Evolutionary conservation across 2,888 invertebrate genomes (phyloP).

Genomic region (Seladonia tumulorum): DNA sequence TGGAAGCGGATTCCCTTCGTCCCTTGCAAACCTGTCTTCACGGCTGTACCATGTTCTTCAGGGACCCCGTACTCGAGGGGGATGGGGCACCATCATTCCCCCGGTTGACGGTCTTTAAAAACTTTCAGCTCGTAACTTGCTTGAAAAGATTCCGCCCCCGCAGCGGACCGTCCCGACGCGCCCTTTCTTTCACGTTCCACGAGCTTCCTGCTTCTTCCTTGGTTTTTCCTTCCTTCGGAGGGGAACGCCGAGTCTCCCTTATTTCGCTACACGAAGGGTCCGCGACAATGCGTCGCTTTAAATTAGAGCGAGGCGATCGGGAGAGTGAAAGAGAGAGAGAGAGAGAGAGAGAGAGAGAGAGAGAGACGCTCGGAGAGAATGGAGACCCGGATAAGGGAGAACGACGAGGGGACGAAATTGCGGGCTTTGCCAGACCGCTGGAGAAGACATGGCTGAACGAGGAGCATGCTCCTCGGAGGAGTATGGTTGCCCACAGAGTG

Average conservation of each 20-base stretch:
- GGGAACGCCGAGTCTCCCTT: constrained; percentile 44
- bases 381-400: neutral
- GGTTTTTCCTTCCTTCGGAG: neutral
- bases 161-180: constrained; percentile 19
- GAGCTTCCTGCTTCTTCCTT: constrained; percentile 6
- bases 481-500: neutral
- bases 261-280: constrained; percentile 62
- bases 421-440: constrained; percentile 54
- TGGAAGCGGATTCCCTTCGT: constrained; percentile 1
- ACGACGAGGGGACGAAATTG: constrained; percentile 64
- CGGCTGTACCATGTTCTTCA: constrained; percentile 35
- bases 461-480: neutral
- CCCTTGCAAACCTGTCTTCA: constrained; percentile 22
- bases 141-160: constrained; percentile 71
- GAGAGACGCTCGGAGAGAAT: neutral
- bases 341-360: neutral
- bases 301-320: constrained; percentile 69
- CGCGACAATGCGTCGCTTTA: constrained; percentile 75
- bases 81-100: constrained; percentile 31
- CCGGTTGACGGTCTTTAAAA: constrained; percentile 79
- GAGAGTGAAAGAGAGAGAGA: too few species aligned
- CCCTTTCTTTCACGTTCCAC: constrained; percentile 47
- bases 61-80: constrained; percentile 1
- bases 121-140: constrained; percentile 76
- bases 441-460: neutral